These are phyloP conservation scores for Dasyornis broadbenti DNA, from an alignment of 2,113 vertebrate species.

Conservation along the genomic window DNA sequence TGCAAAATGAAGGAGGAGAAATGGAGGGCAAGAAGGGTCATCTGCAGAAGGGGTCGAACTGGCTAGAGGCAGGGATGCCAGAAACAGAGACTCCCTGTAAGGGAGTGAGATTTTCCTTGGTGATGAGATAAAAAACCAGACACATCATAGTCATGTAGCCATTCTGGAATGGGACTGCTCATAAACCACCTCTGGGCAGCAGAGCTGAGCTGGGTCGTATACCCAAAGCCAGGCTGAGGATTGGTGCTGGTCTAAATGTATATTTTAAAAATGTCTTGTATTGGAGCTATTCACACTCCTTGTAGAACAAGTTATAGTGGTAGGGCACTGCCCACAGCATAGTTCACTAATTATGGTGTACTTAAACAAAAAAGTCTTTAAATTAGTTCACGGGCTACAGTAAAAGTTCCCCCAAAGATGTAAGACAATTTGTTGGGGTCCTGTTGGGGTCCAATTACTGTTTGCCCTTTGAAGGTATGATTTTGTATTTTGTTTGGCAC, in stretches of 20 bases:
- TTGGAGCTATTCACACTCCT: background rate
- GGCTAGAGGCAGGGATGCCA: no score
- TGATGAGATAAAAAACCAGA: background rate
- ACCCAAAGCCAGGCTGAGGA: background rate
- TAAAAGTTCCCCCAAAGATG: background rate
- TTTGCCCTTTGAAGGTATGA: background rate
- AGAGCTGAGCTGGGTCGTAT: background rate
- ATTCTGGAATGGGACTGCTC: background rate
- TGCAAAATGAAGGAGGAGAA: background rate
- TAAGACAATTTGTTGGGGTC: background rate
- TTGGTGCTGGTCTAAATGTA: background rate
- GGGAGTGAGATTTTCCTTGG: background rate
- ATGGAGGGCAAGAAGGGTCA: rapidly evolving
- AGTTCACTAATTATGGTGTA: background rate
- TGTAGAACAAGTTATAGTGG: background rate
- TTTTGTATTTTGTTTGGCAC: background rate
- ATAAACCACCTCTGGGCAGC: background rate
- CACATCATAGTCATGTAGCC: rapidly evolving
- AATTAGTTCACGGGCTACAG: background rate
- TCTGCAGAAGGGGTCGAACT: background rate
- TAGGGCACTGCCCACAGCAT: background rate
- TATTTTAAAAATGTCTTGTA: background rate
- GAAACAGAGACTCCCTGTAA: background rate
- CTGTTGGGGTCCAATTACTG: no score
- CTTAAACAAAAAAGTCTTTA: background rate